phyloP scores from a whole-genome alignment of 30 jellyfish, hydroid and myxozoan genomes.

The Turritopsis rubra region DNA sequence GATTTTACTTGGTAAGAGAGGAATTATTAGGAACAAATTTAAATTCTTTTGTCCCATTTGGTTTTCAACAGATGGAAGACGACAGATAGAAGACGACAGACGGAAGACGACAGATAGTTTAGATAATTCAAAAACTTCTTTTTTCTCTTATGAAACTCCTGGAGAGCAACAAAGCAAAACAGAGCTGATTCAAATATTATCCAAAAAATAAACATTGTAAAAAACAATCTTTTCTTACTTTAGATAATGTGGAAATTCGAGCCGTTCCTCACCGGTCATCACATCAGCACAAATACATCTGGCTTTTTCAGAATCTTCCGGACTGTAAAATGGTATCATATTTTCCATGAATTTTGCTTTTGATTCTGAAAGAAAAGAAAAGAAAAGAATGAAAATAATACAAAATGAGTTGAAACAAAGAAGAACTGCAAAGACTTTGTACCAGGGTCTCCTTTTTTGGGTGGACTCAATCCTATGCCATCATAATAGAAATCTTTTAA shows the following conservation, averaged over 20 bases:
- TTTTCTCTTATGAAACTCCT: too few species aligned
- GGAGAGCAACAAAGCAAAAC: too few species aligned
- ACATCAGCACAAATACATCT: slow-evolving; percentile 71
- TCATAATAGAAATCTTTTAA: slow-evolving; percentile 67
- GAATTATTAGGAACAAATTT: too few species aligned
- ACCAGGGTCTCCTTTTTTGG: slow-evolving; percentile 12
- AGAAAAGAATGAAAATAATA: too few species aligned
- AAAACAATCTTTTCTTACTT: slow-evolving; percentile 30
- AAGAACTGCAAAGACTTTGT: not conserved
- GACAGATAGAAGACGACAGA: too few species aligned
- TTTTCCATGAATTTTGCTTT: slow-evolving; percentile 23
- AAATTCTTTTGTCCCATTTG: too few species aligned
- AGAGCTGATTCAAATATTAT: too few species aligned
- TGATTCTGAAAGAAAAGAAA: slow-evolving; percentile 17
- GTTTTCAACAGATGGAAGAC: too few species aligned
- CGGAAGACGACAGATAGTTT: too few species aligned
- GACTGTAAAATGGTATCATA: slow-evolving; percentile 75
- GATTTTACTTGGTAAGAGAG: too few species aligned
- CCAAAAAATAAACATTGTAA: not conserved
- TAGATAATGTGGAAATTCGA: slow-evolving; percentile 55
- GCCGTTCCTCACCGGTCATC: slow-evolving; percentile 75
- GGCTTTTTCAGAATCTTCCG: slow-evolving; percentile 70
- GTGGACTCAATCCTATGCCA: slow-evolving; percentile 80
- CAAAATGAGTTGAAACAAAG: too few species aligned
- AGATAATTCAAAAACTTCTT: too few species aligned